phyloP scores from a whole-genome alignment of 2,113 vertebrate genomes.

The Anguilla japonica region DNA sequence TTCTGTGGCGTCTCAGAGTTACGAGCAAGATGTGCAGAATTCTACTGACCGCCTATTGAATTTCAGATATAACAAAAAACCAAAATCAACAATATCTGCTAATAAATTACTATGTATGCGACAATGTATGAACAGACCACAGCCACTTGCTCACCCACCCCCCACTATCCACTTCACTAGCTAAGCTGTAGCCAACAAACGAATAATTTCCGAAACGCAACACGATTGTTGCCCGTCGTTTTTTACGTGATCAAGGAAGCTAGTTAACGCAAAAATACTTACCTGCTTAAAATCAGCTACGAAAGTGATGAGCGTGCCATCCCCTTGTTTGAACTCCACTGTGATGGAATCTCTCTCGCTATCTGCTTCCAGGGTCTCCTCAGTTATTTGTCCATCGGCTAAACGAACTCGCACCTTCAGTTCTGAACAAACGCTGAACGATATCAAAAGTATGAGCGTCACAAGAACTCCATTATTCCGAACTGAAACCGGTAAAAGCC shows the following conservation, averaged over 20 bases:
- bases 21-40: not conserved
- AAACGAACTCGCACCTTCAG: slow-evolving; percentile 86
- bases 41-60: no score
- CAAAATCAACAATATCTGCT: not conserved
- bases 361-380: slow-evolving; percentile 91
- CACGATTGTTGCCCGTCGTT: no score
- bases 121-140: no score
- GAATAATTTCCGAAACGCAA: no score
- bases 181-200: no score
- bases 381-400: slow-evolving; percentile 83
- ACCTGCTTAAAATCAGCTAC: slow-evolving; percentile 91
- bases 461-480: slow-evolving; percentile 53
- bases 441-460: slow-evolving; percentile 49
- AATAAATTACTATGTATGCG: not conserved
- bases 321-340: slow-evolving; percentile 85
- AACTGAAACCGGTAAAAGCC: slow-evolving; percentile 50
- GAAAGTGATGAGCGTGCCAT: slow-evolving; percentile 88
- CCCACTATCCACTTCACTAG: no score
- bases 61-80: not conserved
- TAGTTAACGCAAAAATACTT: slow-evolving; percentile 43
- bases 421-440: slow-evolving; percentile 67
- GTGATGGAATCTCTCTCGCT: slow-evolving; percentile 81
- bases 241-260: no score
- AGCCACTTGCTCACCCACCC: no score
- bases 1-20: not conserved